phyloP scores from a whole-genome alignment of 2,113 vertebrate genomes.

The Oenanthe oenanthe region DNA sequence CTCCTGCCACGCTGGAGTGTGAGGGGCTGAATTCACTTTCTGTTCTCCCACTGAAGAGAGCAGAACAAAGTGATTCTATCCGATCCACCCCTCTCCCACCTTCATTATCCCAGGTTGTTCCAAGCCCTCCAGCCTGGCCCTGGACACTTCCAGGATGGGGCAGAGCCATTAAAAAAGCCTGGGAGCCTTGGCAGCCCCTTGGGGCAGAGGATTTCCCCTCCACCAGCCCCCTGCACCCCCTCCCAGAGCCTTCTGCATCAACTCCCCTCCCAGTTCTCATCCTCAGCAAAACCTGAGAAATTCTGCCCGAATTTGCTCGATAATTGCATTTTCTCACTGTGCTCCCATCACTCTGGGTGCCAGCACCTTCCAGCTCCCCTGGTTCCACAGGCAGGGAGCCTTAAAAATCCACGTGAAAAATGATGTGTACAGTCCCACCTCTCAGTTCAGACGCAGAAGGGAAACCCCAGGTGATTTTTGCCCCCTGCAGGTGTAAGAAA shows the following conservation, averaged over 20 bases:
- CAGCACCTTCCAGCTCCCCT: too few relatives aligned
- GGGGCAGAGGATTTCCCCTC: background rate
- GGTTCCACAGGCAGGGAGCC: background rate
- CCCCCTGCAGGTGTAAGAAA: background rate
- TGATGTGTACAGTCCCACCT: fast-evolving
- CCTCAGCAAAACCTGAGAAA: fast-evolving
- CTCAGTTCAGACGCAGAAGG: fast-evolving
- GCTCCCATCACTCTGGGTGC: background rate
- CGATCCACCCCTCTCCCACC: background rate
- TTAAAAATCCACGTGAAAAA: fast-evolving
- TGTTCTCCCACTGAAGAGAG: background rate
- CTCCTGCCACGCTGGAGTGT: fast-evolving
- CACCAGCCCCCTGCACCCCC: fast-evolving
- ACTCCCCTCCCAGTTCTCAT: background rate
- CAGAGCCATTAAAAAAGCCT: background rate
- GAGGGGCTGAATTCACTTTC: too few relatives aligned
- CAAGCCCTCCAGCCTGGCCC: background rate
- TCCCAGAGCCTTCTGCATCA: fast-evolving
- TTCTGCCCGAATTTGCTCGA: background rate
- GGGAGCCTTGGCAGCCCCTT: background rate
- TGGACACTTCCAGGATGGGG: background rate
- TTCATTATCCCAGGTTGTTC: background rate
- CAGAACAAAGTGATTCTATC: fast-evolving
- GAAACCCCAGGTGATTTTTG: background rate
- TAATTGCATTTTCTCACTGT: background rate